Base-by-base conservation (phyloP, 2,888 invertebrate species). In the Sesia apiformis region DNA sequence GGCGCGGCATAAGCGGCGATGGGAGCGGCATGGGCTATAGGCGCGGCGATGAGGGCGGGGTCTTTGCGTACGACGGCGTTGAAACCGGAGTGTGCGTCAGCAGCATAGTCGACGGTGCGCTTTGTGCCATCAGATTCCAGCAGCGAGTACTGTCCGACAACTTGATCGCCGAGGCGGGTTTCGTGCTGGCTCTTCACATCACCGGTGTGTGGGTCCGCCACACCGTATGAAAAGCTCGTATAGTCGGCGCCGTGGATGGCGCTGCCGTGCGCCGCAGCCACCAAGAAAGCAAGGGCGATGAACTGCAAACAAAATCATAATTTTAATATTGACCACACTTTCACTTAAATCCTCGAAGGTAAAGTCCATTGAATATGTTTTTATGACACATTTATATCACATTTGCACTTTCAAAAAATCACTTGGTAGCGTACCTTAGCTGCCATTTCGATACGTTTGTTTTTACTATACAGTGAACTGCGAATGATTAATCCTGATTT, bases 111-210 rank as follows among this genome's bases (percentile, higher is more conserved):
- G 0, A 93, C 93, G 40, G 91, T 92, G 61, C 93, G 91, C 72
- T 90, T 91, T 55, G 91, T 91, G 64, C 93, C 93, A 69, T 93
- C 93, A 39, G 93, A 90, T 63, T 91, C 74, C 81, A 92, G 71
- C 55, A 87, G 80, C 4, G 86, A 87, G 81, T 87, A 87, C 62
- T 87, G 88, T 58, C 88, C 88, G 60, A 91, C 90, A 51, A 93
- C 93, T 63, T 89, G 90, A 78, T 92, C 92, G n/a, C 93, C 93
- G 60, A 86, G 81, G 58, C 93, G 91, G 57, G 91, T 90, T 83
- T 93, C 93, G 61, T 91, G 91, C 78, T 93, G 93, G 78, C 81
- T 83, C 79, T 88, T 88, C 60, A 85, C 84, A 63, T 88, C 88
- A 49, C 88, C 88, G 70, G 88, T 88, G 76, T 87, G 81, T 40